Evolutionary conservation across 2,113 vertebrate species (phyloP), one percentile per base, ranked within the genome.

Genomic region (Esox niger): DNA sequence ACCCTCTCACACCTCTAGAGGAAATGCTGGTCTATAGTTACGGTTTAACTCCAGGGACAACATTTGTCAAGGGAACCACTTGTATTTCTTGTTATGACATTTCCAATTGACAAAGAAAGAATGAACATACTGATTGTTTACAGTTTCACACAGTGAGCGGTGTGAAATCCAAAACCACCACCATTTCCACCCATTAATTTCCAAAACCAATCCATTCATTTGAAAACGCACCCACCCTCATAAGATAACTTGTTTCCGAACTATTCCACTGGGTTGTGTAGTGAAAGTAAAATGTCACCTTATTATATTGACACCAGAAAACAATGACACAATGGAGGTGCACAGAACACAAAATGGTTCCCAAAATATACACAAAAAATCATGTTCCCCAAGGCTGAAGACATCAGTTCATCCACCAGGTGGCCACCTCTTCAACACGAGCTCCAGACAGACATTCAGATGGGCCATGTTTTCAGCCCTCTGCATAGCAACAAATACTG

Each of bases 401-500:
- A 43, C 38, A 15, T 43, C 3, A 60, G 56, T 20, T 26, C 70
- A 79, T 79, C 80, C 88, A 88, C 79, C 81, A 85, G 86, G 76
- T 80, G 87, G 86, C 84, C 82, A 83, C 81, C 87, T 88, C 80
- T 79, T 80, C 87, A 88, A 82, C 55, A 77, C 81, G 83, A 68
- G 71, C 72, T 72, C 64, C 49, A 43, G 15, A 43, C 62, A 46
- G 54, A 1, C 35, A n/a, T n/a, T n/a, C n/a, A 35, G 11, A 72
- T n/a, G 33, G 52, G 25, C 1, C 31, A 59, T 62, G 23, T 52
- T 52, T 23, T 52, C 47, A 23, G 47, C 47, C n/a, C 47, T 52
- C 47, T n/a, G 31, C 47, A 21, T 21, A 7, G 31, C 46, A 43
- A 26, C 30, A 64, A 25, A 21, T 35, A 4, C 21, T 27, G 21